These are phyloP conservation scores for Odontomachus brunneus DNA, from an alignment of 1,140 invertebrate species.

Conservation along the genomic window DNA sequence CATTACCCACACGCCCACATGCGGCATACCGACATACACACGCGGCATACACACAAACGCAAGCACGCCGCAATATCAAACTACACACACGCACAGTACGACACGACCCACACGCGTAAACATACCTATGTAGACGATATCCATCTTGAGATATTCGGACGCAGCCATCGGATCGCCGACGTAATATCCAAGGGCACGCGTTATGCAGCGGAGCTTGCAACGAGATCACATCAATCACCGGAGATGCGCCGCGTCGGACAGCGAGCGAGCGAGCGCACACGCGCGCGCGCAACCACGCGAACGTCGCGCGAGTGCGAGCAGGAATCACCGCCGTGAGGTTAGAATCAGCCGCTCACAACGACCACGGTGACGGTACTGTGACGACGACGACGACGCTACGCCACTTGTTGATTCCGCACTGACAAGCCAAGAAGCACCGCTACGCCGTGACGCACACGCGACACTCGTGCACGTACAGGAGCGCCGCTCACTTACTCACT, in stretches of 20 bases:
- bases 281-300: conserved; percentile 3
- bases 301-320: neutral
- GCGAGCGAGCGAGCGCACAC: conserved; percentile 1
- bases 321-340: conserved; percentile 43
- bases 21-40: neutral
- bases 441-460: neutral
- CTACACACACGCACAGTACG: no score
- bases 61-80: neutral
- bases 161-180: conserved; percentile 65
- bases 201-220: conserved; percentile 20
- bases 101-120: neutral
- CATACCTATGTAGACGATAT: conserved; percentile 82
- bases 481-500: conserved; percentile 44
- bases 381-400: conserved; percentile 52
- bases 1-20: conserved; percentile 23
- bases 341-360: conserved; percentile 41
- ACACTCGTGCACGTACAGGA: conserved; percentile 31
- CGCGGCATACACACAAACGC: neutral
- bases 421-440: conserved; percentile 63
- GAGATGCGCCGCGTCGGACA: neutral
- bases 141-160: conserved; percentile 77
- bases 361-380: no score
- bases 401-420: conserved; percentile 79
- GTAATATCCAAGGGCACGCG: conserved; percentile 70
- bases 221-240: conserved; percentile 57